phyloP scores from a whole-genome alignment of 2,888 invertebrate genomes.

The Lasius platythorax region DNA sequence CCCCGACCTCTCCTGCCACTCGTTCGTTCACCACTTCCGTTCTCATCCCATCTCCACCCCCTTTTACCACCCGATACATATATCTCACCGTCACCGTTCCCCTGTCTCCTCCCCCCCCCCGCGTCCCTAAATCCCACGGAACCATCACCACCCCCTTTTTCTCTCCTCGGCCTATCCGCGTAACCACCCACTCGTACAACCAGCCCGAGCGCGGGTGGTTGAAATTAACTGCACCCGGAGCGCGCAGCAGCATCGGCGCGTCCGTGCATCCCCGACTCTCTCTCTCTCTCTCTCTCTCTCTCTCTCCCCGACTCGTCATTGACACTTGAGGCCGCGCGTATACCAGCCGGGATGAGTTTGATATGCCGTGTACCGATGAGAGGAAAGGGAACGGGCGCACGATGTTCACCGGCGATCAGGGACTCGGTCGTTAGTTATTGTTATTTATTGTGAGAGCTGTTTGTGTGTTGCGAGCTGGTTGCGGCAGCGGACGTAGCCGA shows the following conservation, averaged over 20 bases:
- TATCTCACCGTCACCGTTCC: conserved; percentile 62
- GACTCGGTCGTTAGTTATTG: conserved; percentile 53
- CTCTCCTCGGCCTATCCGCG: conserved; percentile 70
- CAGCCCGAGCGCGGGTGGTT: conserved; percentile 60
- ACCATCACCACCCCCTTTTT: conserved; percentile 68
- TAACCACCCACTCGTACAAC: conserved; percentile 65
- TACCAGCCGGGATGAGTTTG: conserved; percentile 39
- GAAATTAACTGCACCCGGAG: conserved; percentile 75
- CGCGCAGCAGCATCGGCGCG: conserved; percentile 59
- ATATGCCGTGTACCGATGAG: conserved; percentile 18
- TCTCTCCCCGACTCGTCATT: conserved; percentile 15
- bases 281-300: conserved; percentile 2
- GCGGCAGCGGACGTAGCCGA: conserved; percentile 32
- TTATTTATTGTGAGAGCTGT: conserved; percentile 52
- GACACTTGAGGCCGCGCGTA: conserved; percentile 48
- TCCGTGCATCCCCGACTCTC: conserved; percentile 45
- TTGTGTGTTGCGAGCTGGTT: conserved; percentile 40
- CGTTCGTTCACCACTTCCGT: conserved; percentile 43
- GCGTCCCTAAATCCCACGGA: conserved; percentile 43
- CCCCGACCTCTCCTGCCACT: neutral
- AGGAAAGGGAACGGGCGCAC: conserved; percentile 2
- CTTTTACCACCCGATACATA: conserved; percentile 56
- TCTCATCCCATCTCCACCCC: conserved; percentile 24
- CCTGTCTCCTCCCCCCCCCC: neutral
- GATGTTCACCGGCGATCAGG: conserved; percentile 53